These are phyloP conservation scores for Platycheirus albimanus DNA, from an alignment of 2,888 invertebrate species.

Conservation along the genomic window DNA sequence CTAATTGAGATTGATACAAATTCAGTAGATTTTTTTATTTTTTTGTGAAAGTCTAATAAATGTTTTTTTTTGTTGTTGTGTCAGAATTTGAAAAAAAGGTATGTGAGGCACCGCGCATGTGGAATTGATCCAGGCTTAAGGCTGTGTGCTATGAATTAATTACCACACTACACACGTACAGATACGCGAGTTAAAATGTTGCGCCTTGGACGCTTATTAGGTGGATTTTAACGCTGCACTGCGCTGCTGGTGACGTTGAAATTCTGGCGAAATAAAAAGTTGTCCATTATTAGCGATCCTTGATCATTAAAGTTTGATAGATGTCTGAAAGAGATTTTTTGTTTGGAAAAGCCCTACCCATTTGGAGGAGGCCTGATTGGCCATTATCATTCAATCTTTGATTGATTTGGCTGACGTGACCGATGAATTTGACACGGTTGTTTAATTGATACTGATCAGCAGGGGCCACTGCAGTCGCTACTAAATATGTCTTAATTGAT, in stretches of 20 bases:
- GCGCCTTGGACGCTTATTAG: constrained; percentile 59
- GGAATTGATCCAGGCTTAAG: constrained; percentile 3
- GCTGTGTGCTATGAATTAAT: constrained; percentile 58
- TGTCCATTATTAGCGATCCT: constrained; percentile 25
- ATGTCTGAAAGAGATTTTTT: constrained; percentile 24
- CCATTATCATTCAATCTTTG: constrained; percentile 56
- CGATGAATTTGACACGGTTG: constrained; percentile 60
- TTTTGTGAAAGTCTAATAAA: constrained; percentile 9
- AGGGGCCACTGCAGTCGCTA: too few species aligned
- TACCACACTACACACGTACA: constrained; percentile 40
- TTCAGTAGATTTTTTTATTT: constrained; percentile 51
- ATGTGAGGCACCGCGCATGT: constrained; percentile 14
- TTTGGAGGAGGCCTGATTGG: constrained; percentile 54
- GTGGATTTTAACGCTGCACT: constrained; percentile 46
- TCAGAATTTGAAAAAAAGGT: constrained; percentile 31
- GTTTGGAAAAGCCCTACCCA: constrained; percentile 13
- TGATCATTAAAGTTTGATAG: constrained; percentile 53
- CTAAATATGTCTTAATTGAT: too few species aligned
- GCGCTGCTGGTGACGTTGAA: background rate
- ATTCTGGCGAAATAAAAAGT: constrained; percentile 12
- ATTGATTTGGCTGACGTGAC: constrained; percentile 68
- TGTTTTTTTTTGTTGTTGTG: constrained; percentile 18
- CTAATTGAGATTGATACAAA: constrained; percentile 73
- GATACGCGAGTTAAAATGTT: constrained; percentile 43
- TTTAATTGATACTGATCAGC: constrained; percentile 30